phyloP scores from a whole-genome alignment of 1,140 invertebrate species.

The Laupala kohalensis region DNA sequence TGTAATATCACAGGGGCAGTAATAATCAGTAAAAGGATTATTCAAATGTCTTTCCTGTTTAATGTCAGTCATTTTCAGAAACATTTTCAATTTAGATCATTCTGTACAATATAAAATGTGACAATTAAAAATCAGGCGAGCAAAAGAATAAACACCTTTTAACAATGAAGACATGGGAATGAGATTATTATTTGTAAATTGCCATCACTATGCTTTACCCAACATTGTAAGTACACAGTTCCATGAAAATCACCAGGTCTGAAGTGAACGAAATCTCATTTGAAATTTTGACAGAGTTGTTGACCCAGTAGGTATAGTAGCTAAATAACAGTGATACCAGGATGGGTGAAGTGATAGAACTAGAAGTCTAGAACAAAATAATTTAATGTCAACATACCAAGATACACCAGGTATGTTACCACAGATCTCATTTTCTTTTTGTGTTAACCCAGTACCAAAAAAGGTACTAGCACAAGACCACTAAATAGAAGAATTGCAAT shows the following conservation, averaged over 20 bases:
- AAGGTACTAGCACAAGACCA: not conserved
- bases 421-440: not conserved
- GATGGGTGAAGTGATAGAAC: not conserved
- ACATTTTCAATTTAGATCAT: not conserved
- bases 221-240: constrained; percentile 13
- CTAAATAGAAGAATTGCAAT: not conserved
- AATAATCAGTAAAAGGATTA: not conserved
- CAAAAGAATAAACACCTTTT: not conserved
- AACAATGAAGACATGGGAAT: constrained; percentile 1
- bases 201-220: constrained; percentile 5
- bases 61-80: not conserved
- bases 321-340: not conserved
- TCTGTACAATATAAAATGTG: constrained; percentile 5
- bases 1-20: not conserved
- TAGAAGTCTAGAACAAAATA: not conserved
- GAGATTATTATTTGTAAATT: not conserved
- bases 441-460: not conserved
- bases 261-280: not conserved
- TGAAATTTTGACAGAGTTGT: not conserved
- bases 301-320: not conserved
- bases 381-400: not conserved
- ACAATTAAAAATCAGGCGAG: constrained; percentile 1
- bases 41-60: not conserved
- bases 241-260: constrained; percentile 9
- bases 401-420: not conserved